phyloP scores from a whole-genome alignment of 2,888 invertebrate species.

The Hesperia comma region DNA sequence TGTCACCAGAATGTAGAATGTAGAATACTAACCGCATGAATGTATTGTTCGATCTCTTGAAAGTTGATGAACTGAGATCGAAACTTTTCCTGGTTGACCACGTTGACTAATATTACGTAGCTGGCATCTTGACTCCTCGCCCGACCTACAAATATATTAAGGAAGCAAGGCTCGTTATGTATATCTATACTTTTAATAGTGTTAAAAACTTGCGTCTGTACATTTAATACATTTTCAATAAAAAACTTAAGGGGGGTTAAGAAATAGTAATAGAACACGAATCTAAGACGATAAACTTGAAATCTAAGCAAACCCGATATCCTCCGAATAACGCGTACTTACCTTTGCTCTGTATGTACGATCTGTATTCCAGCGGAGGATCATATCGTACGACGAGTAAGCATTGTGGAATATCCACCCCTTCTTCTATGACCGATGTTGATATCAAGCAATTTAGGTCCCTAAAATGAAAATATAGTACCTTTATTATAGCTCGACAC shows the following conservation, averaged over 20 bases:
- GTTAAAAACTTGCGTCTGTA: too few species aligned
- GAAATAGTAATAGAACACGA: too few species aligned
- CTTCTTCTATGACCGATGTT: constrained; percentile 94
- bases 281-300: too few species aligned
- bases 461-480: constrained; percentile 54
- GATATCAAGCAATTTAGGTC: constrained; percentile 75
- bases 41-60: constrained; percentile 77
- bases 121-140: constrained; percentile 87
- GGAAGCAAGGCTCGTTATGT: too few species aligned
- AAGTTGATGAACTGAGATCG: constrained; percentile 67
- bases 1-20: background rate
- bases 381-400: constrained; percentile 91
- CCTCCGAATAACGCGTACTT: constrained; percentile 24
- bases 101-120: constrained; percentile 83
- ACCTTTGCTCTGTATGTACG: constrained; percentile 96
- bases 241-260: too few species aligned
- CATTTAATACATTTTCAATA: too few species aligned
- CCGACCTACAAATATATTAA: constrained; percentile 71
- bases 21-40: constrained; percentile 65
- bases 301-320: too few species aligned
- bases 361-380: constrained; percentile 87
- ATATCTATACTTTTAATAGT: too few species aligned
- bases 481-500: background rate
- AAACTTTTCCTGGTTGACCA: constrained; percentile 56
- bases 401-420: constrained; percentile 93